Base-by-base conservation (phyloP, 2,888 invertebrate genomes). In the Agrochola lychnidis region DNA sequence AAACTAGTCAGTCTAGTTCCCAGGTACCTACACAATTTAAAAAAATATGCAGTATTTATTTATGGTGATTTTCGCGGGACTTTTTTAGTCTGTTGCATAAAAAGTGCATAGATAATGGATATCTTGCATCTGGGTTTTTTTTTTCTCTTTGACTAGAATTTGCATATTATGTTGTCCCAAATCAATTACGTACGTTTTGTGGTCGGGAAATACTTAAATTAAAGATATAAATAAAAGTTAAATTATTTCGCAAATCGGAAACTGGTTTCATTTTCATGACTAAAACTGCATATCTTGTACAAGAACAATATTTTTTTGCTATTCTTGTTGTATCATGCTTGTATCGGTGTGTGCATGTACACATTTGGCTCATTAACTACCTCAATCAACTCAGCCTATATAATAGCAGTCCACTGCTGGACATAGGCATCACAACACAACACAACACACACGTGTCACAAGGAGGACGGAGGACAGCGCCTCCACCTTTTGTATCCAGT, bases 1-100 rank as follows among this genome's bases (percentile, higher is more conserved):
- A 87, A 87, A 87, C 87, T 86, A 89, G 89, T 89, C 84, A 80
- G 40, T 79, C 88, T 88, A 85, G 85, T 84, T 81, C 48, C 68
- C 89, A 88, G 88, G 88, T 88, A 88, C 78, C 76, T 79, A 82
- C 61, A 45, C 48, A 62, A 61, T 68, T 56, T 45, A n/a, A 79
- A 78, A 79, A 76, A 76, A 70, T 30, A 70, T 74, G 53, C 63
- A 36, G 66, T 79, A 62, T 69, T 82, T 67, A 67, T 81, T 76
- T 83, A 78, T 76, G 68, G 71, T 70, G 10, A 70, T 83, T 80
- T 75, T 82, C 63, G 68, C 69, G 64, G 68, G 69, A 40, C 0
- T 79, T 80, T 76, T 87, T 74, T 74, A 62, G 36, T 81, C 45
- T 70, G 73, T 68, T 70, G 71, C 78, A 81, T 68, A 63, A 70